Evolutionary conservation across 2,797 vertebrate species (phyloP).

Genomic region (Yasuhikotakia modesta): DNA sequence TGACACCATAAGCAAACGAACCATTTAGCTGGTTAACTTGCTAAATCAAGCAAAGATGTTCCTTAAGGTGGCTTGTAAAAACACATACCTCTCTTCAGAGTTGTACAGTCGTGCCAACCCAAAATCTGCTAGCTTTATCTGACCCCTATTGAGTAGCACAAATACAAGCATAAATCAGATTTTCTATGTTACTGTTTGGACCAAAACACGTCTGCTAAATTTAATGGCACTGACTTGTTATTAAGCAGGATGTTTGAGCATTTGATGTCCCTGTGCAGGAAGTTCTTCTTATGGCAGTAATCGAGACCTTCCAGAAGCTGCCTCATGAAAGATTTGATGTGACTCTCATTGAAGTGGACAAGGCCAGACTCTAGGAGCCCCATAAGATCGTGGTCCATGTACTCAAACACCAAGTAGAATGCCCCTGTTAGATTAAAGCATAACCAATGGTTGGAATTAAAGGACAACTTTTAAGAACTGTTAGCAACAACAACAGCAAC

Average conservation of each 20-base stretch:
- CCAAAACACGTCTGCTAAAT: not conserved
- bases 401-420: constrained; percentile 99
- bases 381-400: constrained; percentile 99
- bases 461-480: no score
- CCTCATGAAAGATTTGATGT: constrained; percentile 98
- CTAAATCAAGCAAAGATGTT: not conserved
- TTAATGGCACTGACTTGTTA: constrained; percentile 82
- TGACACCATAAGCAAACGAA: not conserved
- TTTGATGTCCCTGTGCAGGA: constrained; percentile 97
- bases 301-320: constrained; percentile 98
- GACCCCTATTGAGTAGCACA: constrained; percentile 79
- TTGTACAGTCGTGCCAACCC: constrained; percentile 97
- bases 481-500: not conserved
- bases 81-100: constrained; percentile 94
- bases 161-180: not conserved
- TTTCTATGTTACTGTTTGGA: not conserved
- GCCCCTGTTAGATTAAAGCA: constrained; percentile 77
- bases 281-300: constrained; percentile 99
- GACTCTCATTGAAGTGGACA: constrained; percentile 97
- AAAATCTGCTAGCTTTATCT: constrained; percentile 98
- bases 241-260: constrained; percentile 98
- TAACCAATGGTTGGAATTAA: not conserved
- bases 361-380: constrained; percentile 97
- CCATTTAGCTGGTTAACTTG: not conserved
- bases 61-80: not conserved